These are phyloP conservation scores for Fistularia tabacaria DNA, from an alignment of 2,797 vertebrate genomes.

Conservation along the genomic window DNA sequence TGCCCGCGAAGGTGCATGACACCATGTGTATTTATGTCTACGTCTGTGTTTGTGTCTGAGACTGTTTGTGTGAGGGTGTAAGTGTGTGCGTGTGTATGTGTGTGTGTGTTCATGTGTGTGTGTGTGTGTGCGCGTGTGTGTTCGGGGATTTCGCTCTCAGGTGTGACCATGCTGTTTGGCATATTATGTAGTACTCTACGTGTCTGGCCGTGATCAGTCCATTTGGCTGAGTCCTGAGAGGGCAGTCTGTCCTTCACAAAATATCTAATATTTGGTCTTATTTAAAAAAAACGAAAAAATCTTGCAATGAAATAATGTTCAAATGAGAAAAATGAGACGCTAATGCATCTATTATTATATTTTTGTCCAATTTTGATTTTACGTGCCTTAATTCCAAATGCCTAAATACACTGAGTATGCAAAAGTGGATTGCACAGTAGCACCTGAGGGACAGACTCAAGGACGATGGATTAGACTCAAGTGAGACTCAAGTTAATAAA, in stretches of 20 bases:
- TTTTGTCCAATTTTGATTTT: no score
- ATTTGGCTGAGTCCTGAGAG: constrained; percentile 12
- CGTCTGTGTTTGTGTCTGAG: constrained; percentile 38
- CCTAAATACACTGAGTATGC: no score
- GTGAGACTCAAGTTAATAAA: no score
- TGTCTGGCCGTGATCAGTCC: constrained; percentile 29
- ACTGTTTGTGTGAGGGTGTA: constrained; percentile 12
- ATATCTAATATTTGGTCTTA: neutral
- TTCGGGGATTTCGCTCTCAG: constrained; percentile 43
- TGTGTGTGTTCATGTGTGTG: constrained; percentile 10
- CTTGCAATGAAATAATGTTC: no score
- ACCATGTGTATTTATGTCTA: constrained; percentile 36
- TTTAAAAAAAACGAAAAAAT: no score
- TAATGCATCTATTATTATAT: no score
- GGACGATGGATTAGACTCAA: no score
- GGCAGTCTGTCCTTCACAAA: constrained; percentile 2
- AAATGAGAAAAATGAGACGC: no score
- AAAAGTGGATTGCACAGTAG: no score
- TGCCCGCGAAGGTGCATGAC: no score
- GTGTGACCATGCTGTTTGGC: constrained; percentile 50
- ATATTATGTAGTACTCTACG: constrained; percentile 12
- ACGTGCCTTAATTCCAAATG: no score
- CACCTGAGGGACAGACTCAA: no score
- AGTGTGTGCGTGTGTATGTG: constrained; percentile 5
- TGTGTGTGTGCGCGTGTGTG: constrained; percentile 9